Percentiles rank a stretch among this genome's conserved stretches.
Conservation (phyloP, 2,797 vertebrate species). For the Betta splendens region DNA sequence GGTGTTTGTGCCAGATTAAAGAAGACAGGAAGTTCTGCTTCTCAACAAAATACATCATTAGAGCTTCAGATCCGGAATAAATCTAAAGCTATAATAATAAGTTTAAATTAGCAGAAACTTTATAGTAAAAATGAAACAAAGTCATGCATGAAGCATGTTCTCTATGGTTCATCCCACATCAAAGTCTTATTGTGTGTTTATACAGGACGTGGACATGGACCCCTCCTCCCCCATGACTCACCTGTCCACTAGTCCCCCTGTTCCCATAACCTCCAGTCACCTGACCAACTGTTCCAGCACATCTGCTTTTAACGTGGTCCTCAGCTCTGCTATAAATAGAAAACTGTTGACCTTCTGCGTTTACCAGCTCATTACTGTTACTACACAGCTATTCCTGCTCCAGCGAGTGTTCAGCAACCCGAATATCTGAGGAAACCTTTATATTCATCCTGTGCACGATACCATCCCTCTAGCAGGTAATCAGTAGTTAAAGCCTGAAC, state of each 20-base stretch:
- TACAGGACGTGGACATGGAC: not conserved
- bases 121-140: too few species aligned
- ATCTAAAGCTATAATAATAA: too few species aligned
- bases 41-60: too few species aligned
- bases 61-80: too few species aligned
- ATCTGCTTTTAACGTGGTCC: slow-evolving; percentile 48
- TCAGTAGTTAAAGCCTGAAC: not conserved
- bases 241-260: slow-evolving; percentile 18
- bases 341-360: slow-evolving; percentile 40
- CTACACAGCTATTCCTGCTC: slow-evolving; percentile 17
- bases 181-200: slow-evolving; percentile 10
- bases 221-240: slow-evolving; percentile 9
- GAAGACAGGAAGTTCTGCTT: too few species aligned
- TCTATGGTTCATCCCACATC: not conserved
- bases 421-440: too few species aligned
- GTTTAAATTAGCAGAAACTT: too few species aligned
- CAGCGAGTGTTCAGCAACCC: too few species aligned
- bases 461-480: not conserved
- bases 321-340: slow-evolving; percentile 48
- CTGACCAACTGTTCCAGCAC: slow-evolving; percentile 37
- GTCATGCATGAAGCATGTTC: not conserved
- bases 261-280: slow-evolving; percentile 48
- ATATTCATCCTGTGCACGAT: too few species aligned
- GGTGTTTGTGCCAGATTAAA: too few species aligned
- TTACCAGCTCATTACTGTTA: slow-evolving; percentile 50